A percentile compares a stretch with the other conserved stretches of the same genome.
These are phyloP conservation scores for Microcebus tavaratra DNA, from an alignment of 2,113 vertebrate genomes.

Conservation along the genomic window DNA sequence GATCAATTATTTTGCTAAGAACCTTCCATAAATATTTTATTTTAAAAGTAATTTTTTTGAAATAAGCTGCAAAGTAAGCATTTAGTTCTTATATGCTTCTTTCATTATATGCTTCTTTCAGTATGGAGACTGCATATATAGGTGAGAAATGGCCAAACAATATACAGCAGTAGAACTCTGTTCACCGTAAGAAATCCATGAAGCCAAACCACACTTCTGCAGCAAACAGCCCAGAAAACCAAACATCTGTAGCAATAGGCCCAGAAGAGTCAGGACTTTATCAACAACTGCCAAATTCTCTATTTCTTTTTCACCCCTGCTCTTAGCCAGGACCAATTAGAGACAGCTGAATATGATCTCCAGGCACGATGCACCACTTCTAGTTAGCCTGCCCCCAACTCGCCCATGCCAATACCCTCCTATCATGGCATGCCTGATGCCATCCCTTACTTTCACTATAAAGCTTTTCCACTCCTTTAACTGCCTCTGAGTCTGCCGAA, in stretches of 20 bases:
- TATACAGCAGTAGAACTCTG: background rate
- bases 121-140: background rate
- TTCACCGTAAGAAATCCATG: background rate
- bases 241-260: background rate
- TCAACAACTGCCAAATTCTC: background rate
- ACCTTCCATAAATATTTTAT: background rate
- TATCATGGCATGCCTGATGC: rapidly evolving
- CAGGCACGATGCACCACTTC: background rate
- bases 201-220: background rate
- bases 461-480: background rate
- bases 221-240: background rate
- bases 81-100: background rate
- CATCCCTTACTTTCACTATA: background rate
- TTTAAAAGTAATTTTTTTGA: background rate
- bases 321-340: background rate
- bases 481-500: background rate
- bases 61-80: background rate
- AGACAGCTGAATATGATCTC: background rate
- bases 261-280: background rate
- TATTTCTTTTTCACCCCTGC: background rate
- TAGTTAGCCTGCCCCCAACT: background rate
- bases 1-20: background rate
- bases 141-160: background rate
- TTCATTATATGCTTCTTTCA: background rate
- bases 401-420: background rate